phyloP scores from a whole-genome alignment of 2,888 invertebrate genomes.

The Tridacna gigas region DNA sequence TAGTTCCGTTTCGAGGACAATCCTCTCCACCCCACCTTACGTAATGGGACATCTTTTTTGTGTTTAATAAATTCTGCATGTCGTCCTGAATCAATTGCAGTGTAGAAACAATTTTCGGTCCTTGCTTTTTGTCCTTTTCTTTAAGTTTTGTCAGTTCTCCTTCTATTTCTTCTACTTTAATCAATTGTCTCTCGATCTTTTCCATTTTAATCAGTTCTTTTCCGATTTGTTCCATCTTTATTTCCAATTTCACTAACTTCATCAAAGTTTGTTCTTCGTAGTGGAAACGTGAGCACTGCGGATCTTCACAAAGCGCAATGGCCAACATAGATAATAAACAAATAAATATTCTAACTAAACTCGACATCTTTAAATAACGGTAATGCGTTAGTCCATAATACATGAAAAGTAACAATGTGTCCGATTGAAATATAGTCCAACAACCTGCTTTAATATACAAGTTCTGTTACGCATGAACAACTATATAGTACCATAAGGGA shows the following conservation, averaged over 20 bases:
- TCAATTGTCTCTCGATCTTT: neutral
- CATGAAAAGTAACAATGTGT: neutral
- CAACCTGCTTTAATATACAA: neutral
- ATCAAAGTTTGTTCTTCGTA: neutral
- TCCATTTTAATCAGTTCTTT: neutral
- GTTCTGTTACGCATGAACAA: neutral
- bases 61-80: neutral
- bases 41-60: neutral
- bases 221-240: neutral
- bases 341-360: neutral
- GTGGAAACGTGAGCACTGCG: neutral
- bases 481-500: neutral
- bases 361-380: too few relatives aligned
- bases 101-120: neutral
- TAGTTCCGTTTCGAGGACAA: neutral
- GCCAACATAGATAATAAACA: neutral
- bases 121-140: too few relatives aligned
- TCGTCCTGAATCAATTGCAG: neutral
- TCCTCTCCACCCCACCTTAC: conserved; percentile 7
- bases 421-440: neutral
- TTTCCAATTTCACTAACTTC: neutral
- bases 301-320: neutral
- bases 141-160: neutral
- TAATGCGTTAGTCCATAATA: neutral
- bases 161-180: neutral